These are phyloP conservation scores for Lontra canadensis DNA, from an alignment of 2,113 vertebrate species.

Conservation along the genomic window DNA sequence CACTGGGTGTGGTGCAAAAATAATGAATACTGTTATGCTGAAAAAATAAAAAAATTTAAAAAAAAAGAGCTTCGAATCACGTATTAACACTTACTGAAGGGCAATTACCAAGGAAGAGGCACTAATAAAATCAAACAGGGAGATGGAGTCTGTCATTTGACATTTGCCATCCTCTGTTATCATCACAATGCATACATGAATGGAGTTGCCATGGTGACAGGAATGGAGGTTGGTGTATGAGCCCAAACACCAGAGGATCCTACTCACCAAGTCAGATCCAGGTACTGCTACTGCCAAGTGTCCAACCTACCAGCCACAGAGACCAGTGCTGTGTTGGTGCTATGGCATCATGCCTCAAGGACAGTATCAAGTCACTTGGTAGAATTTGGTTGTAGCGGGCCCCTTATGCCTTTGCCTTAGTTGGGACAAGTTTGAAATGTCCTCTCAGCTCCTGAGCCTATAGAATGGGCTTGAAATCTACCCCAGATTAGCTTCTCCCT, in stretches of 20 bases:
- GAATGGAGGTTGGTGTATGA: not conserved
- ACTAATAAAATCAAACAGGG: not conserved
- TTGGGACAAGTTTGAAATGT: rapidly evolving
- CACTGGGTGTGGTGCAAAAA: too few species aligned
- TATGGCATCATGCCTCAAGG: not conserved
- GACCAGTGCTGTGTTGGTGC: not conserved
- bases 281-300: not conserved
- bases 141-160: not conserved
- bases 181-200: not conserved
- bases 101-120: not conserved
- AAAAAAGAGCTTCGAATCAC: not conserved
- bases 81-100: not conserved
- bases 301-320: not conserved
- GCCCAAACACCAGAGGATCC: not conserved
- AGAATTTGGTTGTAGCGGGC: not conserved
- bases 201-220: not conserved
- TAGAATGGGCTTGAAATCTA: not conserved
- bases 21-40: too few species aligned
- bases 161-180: not conserved
- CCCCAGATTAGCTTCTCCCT: not conserved
- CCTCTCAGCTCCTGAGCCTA: not conserved
- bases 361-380: not conserved
- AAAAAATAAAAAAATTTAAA: too few species aligned
- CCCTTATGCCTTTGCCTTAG: not conserved
- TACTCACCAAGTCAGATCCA: not conserved